Conservation (phyloP, 1,140 invertebrate genomes). For the Sarcophaga peregrina region DNA sequence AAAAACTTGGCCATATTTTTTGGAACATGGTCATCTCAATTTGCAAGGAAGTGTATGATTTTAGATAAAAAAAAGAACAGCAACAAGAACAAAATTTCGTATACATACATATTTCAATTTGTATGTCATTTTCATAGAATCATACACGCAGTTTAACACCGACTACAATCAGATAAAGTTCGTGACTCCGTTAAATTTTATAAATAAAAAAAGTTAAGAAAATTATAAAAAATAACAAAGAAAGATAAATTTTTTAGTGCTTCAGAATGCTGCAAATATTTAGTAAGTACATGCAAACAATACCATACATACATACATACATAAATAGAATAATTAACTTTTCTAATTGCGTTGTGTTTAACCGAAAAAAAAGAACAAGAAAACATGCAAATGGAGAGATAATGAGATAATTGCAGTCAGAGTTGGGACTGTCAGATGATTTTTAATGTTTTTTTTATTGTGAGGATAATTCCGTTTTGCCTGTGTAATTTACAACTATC, state of each 20-base stretch:
- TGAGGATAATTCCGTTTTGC: no score
- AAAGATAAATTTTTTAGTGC: not conserved
- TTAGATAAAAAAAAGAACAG: not conserved
- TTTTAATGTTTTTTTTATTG: no score
- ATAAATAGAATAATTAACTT: no score
- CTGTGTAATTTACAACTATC: no score
- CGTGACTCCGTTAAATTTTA: not conserved
- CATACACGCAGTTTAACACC: not conserved
- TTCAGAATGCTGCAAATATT: slow-evolving; percentile 23
- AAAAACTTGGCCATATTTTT: no score
- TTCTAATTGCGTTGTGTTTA: no score
- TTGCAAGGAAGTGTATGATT: not conserved
- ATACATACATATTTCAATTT: not conserved
- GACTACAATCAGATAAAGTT: not conserved
- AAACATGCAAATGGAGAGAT: no score
- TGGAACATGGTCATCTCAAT: not conserved
- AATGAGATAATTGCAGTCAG: no score
- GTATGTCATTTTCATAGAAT: not conserved
- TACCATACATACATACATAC: not conserved
- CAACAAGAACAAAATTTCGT: no score
- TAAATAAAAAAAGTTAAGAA: slow-evolving; percentile 4
- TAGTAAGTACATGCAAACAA: slow-evolving; percentile 20
- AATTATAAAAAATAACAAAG: not conserved
- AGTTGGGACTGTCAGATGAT: no score
- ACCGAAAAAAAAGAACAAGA: no score